Evolutionary conservation across 2,888 invertebrate species (phyloP), one percentile per base, ranked within the genome.

Genomic region (Crocallis elinguaria): DNA sequence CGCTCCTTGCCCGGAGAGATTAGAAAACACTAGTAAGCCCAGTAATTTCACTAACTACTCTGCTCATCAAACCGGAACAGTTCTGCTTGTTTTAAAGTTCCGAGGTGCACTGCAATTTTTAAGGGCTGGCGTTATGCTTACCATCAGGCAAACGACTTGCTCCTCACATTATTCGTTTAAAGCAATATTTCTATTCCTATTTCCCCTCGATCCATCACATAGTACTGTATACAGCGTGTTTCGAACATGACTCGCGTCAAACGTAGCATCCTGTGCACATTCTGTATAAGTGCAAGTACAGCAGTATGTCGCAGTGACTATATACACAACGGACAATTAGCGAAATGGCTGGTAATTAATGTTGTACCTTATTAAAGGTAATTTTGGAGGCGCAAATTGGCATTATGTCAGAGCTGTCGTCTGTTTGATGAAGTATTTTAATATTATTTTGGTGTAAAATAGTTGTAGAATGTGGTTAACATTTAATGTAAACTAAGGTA

Each of bases 301-400:
- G 50, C 56, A 70, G 65, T 65, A 60, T 64, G 75, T 55, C 12
- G 60, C 68, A 63, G 66, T 39, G 49, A 66, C 6, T 29, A 53
- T 55, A 49, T 7, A 36, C 14, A 35, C 48, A 60, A 48, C 53
- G 9, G 63, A 53, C 57, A 42, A 39, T 63, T 60, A 43, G 14
- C 16, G 9, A 60, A 67, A 60, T 33, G 46, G 0, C 69, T 60
- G 49, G 39, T 44, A 44, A 27, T 27, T 29, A 42, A 8, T 6
- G 1, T n/a, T 25, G 8, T 3, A 9, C 16, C 7, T 16, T 14
- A 30, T 39, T 16, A 27, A 39, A 25, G 6, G 29, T 3, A 13
- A 8, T 14, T 29, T 32, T 35, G 8, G 6, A 1, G n/a, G n/a
- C 8, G 17, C 1, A 35, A 35, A 12, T 23, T 8, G 37, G 37